phyloP scores from a whole-genome alignment of 1,140 invertebrate species.

The Brachionus koreanus region DNA sequence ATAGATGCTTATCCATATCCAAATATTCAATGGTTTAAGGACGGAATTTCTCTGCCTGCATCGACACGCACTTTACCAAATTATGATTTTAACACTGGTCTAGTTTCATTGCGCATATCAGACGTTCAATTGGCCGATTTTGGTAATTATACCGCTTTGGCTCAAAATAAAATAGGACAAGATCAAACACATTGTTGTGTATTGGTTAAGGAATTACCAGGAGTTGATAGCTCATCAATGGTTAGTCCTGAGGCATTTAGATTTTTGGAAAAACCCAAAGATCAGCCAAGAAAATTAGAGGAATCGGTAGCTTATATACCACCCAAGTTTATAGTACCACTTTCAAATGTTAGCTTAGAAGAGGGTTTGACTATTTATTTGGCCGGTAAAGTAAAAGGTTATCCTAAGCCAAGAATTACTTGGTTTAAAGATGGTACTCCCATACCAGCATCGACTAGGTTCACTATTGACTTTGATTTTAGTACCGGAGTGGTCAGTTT shows the following conservation, averaged over 20 bases:
- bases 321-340: conserved; percentile 84
- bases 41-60: conserved; percentile 63
- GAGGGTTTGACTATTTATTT: conserved; percentile 91
- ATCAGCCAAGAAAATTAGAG: not conserved
- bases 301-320: conserved; percentile 48
- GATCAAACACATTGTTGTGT: not conserved
- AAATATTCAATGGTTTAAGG: conserved; percentile 90
- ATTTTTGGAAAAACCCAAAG: conserved; percentile 3
- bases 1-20: conserved; percentile 89
- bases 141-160: conserved; percentile 30
- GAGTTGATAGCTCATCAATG: conserved; percentile 24
- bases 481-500: conserved; percentile 76
- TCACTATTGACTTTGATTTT: conserved; percentile 73
- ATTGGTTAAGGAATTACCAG: not conserved
- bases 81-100: conserved; percentile 19
- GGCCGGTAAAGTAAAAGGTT: conserved; percentile 85
- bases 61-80: not conserved
- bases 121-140: conserved; percentile 16
- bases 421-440: conserved; percentile 82
- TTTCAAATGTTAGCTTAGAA: conserved; percentile 76
- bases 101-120: not conserved
- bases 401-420: conserved; percentile 87
- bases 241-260: conserved; percentile 34
- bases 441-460: conserved; percentile 46
- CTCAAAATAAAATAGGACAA: conserved; percentile 14